Evolutionary conservation across 2,797 vertebrate genomes (phyloP), one percentile per base, ranked within the genome.

Genomic region (Microtus obscurus): DNA sequence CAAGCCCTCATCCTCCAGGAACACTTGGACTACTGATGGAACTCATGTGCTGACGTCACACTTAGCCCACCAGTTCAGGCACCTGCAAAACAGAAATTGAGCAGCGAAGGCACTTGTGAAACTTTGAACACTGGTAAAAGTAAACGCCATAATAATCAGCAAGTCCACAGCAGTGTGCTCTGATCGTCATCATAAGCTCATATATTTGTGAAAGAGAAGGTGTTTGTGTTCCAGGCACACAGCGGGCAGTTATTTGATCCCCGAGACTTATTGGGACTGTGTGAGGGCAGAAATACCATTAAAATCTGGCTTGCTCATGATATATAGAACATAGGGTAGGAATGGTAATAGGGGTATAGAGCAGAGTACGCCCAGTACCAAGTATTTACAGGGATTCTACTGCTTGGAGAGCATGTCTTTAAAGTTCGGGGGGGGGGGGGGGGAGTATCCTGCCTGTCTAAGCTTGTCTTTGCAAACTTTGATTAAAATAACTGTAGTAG

Each of bases 391-490:
- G 29, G 21, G n/a, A 73, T 45, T 90, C 10, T 95, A 11, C 17
- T 81, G 37, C 63, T 79, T 83, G 11, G 48, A 56, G 56, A 77
- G 73, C 53, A 73, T 92, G 31, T 87, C 59, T 91, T 93, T 81
- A 81, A 83, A 78, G 23, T 48, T 93, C 92, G 0, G 37, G 77
- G 1, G 3, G 19, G 11, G 34, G 40, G 81, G 29, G 76, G 1
- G 4, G 11, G 12, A 34, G 37, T 37, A 40, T 74, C 8, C 12
- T 71, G 45, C 93, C 67, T 95, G 90, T 63, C 89, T 85, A 2
- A 94, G 73, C 88, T 94, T 97, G 90, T 87, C 92, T 94, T 95
- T 81, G 69, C 80, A 25, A 0, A 6, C 37, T 89, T 95, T 90
- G 92, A 96, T 92, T 88, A 95, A 89, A 63, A 31, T 89, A 79